phyloP scores from a whole-genome alignment of 2,888 invertebrate species.

The Drosophila meridionalis region DNA sequence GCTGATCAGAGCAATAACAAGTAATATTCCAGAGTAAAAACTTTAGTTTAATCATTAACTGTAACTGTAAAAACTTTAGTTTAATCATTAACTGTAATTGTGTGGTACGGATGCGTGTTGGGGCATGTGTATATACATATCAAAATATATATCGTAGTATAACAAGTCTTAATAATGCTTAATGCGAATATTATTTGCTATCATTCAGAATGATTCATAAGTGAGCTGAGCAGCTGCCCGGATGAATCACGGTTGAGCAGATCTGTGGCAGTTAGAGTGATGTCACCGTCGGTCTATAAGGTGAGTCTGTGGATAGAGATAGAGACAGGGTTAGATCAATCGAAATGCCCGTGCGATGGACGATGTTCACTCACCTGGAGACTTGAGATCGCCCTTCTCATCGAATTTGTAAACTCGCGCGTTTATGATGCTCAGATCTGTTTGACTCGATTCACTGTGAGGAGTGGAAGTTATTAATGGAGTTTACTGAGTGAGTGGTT shows the following conservation, averaged over 20 bases:
- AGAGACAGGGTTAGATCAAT: not conserved
- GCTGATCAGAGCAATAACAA: no score
- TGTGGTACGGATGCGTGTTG: not conserved
- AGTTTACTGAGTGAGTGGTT: not conserved
- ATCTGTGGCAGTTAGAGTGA: constrained; percentile 51
- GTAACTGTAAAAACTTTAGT: not conserved
- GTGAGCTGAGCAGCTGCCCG: constrained; percentile 18
- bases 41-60: constrained; percentile 22
- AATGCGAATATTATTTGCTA: constrained; percentile 26
- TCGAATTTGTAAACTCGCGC: constrained; percentile 74
- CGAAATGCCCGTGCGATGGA: not conserved
- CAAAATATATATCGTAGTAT: constrained; percentile 10
- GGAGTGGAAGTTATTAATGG: not conserved
- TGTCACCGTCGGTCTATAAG: constrained; percentile 69
- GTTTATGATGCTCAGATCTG: constrained; percentile 69
- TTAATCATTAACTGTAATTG: constrained; percentile 31
- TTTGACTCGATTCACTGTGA: constrained; percentile 65
- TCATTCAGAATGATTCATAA: constrained; percentile 29
- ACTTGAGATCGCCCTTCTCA: constrained; percentile 67
- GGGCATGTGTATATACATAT: not conserved
- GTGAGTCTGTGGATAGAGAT: constrained; percentile 54
- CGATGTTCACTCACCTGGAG: constrained; percentile 40
- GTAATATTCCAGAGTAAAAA: not conserved
- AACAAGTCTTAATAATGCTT: constrained; percentile 55
- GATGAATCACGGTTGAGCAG: constrained; percentile 18